Evolutionary conservation across 2,888 invertebrate species (phyloP).

Genomic region (Scaptomyza cyrtandrae): DNA sequence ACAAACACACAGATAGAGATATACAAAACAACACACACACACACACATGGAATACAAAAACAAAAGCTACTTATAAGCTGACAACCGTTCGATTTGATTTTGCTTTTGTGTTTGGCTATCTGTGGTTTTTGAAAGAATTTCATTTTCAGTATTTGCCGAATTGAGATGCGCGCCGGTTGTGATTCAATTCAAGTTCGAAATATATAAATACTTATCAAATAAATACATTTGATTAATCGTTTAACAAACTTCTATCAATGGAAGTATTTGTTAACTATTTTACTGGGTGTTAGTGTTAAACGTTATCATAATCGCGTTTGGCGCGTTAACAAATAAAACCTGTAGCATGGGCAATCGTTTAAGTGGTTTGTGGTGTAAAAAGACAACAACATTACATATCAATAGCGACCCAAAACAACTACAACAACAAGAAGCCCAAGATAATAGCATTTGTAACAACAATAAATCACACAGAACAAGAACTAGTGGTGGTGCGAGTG

Average conservation of each 20-base stretch:
- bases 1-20: conserved; percentile 12
- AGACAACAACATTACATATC: conserved; percentile 71
- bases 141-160: conserved; percentile 82
- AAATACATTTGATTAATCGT: conserved; percentile 21
- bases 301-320: conserved; percentile 31
- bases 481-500: conserved; percentile 47
- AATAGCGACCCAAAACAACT: conserved; percentile 44
- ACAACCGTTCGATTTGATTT: conserved; percentile 32
- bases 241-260: neutral
- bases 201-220: neutral
- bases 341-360: conserved; percentile 84
- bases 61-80: conserved; percentile 67
- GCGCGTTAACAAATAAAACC: conserved; percentile 37
- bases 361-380: conserved; percentile 84
- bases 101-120: conserved; percentile 67
- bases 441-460: conserved; percentile 31
- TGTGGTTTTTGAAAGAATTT: conserved; percentile 78
- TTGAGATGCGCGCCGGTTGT: conserved; percentile 81
- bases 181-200: neutral
- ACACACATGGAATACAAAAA: conserved; percentile 8
- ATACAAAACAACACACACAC: neutral
- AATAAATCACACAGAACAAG: conserved; percentile 58
- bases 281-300: neutral
- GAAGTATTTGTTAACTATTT: conserved; percentile 4
- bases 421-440: conserved; percentile 1